These are phyloP conservation scores for Lerema accius DNA, from an alignment of 1,140 invertebrate genomes.

Conservation along the genomic window DNA sequence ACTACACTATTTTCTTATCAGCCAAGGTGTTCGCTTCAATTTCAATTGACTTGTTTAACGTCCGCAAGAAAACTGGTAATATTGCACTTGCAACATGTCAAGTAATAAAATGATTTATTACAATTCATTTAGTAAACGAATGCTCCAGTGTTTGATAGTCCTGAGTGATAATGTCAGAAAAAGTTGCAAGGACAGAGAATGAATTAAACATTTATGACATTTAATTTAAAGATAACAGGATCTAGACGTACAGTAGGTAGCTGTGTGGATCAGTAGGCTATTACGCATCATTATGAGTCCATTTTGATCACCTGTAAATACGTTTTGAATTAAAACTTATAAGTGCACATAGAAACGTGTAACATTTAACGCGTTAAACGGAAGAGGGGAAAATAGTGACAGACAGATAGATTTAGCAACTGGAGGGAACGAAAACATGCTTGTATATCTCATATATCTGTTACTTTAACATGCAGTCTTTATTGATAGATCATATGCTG, in stretches of 20 bases:
- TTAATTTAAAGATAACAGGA: background rate
- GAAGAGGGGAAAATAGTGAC: no score
- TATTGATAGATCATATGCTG: no score
- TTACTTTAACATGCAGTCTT: no score
- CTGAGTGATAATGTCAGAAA: slow-evolving; percentile 8
- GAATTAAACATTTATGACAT: background rate
- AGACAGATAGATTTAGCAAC: no score
- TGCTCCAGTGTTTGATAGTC: slow-evolving; percentile 5
- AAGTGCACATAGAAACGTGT: no score
- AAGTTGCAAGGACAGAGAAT: background rate
- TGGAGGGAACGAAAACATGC: no score
- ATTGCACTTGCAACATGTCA: background rate
- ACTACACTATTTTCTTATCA: slow-evolving; percentile 26
- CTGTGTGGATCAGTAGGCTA: background rate
- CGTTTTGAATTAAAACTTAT: no score
- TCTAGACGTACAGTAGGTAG: background rate
- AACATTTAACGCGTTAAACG: no score
- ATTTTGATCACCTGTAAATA: background rate
- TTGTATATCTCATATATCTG: no score
- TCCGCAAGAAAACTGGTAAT: background rate
- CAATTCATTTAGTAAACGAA: no score
- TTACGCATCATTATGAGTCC: background rate
- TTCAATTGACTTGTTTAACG: slow-evolving; percentile 26
- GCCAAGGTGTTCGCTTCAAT: slow-evolving; percentile 23
- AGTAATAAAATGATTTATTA: slow-evolving; percentile 16